phyloP scores from a whole-genome alignment of 2,113 vertebrate genomes.

The Antigone vipio region DNA sequence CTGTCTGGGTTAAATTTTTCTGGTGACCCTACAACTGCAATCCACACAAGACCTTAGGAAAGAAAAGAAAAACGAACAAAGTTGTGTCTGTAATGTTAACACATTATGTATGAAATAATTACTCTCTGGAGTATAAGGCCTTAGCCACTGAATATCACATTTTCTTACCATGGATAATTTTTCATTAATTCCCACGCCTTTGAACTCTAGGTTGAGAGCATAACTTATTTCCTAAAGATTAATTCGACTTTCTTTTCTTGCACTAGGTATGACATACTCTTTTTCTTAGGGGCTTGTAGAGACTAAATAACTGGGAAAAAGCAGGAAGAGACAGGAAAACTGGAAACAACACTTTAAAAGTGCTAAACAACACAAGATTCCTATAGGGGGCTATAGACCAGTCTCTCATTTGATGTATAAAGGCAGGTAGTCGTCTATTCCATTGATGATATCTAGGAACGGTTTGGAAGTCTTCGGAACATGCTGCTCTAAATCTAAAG shows the following conservation, averaged over 20 bases:
- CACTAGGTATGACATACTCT: background rate
- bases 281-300: background rate
- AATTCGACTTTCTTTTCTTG: background rate
- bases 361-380: background rate
- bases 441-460: background rate
- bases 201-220: background rate
- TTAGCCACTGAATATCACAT: background rate
- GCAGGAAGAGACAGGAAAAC: background rate
- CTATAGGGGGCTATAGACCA: background rate
- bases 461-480: background rate
- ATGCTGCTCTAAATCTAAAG: background rate
- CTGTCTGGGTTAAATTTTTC: background rate
- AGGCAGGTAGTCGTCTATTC: background rate
- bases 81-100: background rate
- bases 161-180: background rate
- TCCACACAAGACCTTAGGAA: background rate
- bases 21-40: background rate
- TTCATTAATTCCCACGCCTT: background rate
- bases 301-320: background rate
- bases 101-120: background rate
- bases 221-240: background rate
- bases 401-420: background rate
- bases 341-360: background rate
- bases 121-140: background rate
- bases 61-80: background rate